Conservation (phyloP, 2,113 vertebrate genomes). For the Peromyscus californicus region DNA sequence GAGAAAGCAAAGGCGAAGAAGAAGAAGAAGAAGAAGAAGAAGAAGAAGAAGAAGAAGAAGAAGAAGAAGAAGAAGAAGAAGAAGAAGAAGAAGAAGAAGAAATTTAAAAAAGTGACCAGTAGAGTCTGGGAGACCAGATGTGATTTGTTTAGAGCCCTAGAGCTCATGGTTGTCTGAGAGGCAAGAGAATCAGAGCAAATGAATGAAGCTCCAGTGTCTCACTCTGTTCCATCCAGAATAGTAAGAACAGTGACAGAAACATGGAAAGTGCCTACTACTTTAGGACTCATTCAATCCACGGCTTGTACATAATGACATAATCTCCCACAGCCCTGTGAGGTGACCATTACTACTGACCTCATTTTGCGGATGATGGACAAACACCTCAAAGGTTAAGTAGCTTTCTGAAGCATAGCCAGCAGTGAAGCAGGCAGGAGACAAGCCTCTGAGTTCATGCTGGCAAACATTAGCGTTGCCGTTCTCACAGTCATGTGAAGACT, state of each 20-base stretch:
- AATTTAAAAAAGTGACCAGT: background rate
- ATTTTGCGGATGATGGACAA: background rate
- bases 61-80: no score
- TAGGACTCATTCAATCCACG: background rate
- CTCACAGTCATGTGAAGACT: background rate
- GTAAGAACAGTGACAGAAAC: background rate
- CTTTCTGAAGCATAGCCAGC: background rate
- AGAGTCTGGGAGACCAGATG: background rate
- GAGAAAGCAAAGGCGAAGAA: no score
- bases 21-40: no score
- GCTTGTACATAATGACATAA: background rate
- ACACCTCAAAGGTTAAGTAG: background rate
- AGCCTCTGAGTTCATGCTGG: background rate
- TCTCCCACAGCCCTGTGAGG: background rate
- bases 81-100: no score
- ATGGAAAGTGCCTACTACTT: fast-evolving
- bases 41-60: no score
- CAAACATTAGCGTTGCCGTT: fast-evolving
- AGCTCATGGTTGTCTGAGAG: no score
- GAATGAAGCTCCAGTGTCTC: no score
- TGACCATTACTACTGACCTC: background rate
- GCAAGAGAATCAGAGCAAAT: background rate
- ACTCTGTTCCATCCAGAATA: background rate
- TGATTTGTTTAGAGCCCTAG: background rate
- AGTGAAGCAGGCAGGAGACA: background rate